Evolutionary conservation across 2,888 invertebrate genomes (phyloP).

Genomic region (Drosophila antonietae): DNA sequence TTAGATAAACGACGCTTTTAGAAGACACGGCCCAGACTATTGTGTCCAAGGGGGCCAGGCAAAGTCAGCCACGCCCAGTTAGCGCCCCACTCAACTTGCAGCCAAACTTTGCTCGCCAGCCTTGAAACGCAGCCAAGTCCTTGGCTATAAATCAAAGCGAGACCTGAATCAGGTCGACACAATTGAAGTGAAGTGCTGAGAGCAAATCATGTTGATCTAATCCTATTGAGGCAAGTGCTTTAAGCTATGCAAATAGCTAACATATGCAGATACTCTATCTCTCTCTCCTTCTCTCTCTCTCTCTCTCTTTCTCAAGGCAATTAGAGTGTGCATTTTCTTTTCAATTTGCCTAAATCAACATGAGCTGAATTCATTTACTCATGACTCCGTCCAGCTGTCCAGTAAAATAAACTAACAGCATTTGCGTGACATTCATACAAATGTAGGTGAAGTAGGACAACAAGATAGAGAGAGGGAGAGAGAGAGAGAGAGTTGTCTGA

Average conservation of each 20-base stretch:
- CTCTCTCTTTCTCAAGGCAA: conserved; percentile 4
- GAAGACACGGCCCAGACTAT: conserved; percentile 49
- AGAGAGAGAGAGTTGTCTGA: too few relatives aligned
- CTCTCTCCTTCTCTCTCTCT: too few relatives aligned
- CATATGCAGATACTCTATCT: neutral
- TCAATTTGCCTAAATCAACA: conserved; percentile 58
- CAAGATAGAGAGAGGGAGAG: neutral
- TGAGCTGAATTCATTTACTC: conserved; percentile 30
- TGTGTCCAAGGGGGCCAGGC: conserved; percentile 18
- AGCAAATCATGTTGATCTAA: conserved; percentile 17
- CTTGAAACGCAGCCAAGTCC: conserved; percentile 38
- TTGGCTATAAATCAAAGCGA: conserved; percentile 61
- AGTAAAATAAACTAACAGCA: conserved; percentile 62
- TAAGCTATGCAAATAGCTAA: conserved; percentile 13
- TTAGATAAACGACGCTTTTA: conserved; percentile 73
- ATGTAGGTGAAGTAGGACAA: conserved; percentile 6
- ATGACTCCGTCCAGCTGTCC: conserved; percentile 1
- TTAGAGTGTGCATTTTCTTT: conserved; percentile 38
- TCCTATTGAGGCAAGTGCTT: conserved; percentile 22
- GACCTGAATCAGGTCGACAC: conserved; percentile 3
- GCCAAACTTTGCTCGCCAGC: conserved; percentile 29
- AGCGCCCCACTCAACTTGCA: neutral
- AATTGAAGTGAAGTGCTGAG: neutral
- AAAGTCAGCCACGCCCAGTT: neutral
- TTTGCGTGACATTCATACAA: conserved; percentile 66